Base-by-base conservation (phyloP, 2,888 invertebrate species). In the Epiblema foenella region DNA sequence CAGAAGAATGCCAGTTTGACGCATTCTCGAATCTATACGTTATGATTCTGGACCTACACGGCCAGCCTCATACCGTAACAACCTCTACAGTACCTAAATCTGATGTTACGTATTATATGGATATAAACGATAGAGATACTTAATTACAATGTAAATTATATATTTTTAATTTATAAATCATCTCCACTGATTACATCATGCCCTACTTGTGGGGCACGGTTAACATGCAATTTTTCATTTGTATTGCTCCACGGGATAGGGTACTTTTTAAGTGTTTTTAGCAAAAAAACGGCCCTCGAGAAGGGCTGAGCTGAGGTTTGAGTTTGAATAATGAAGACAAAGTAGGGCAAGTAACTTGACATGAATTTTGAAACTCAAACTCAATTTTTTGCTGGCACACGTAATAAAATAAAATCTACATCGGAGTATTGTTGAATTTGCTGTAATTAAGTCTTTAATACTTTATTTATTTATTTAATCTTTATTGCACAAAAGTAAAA, bases 161-260 rank as follows among this genome's bases (percentile, higher is more conserved):
- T 4, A 24, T 24, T 24, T 24, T 24, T 3, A 24, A 24, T 24
- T 24, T 24, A 4, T 4, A 24, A n/a, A 24, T 42, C 37, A 17
- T 18, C 46, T 71, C 66, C 66, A 10, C 66, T 10, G 2, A 24
- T 57, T 54, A 20, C 46, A 5, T 59, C 67, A 5, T 67, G 56
- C 56, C 18, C 60, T 56, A 70, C 70, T 63, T 52, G 74, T 49
- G 52, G 54, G 64, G 70, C 63, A 63, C 74, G 71, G 72, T 74
- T 75, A 75, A 75, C 70, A 73, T 70, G 64, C 73, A 64, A 75
- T 77, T 75, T 77, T 77, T 77, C 76, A 76, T 75, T 72, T 70
- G 66, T 73, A 73, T 70, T 70, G 73, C 70, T 57, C 65, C 52
- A 10, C 24, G 56, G 69, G 69, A 69, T 69, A 66, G 69, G 68